Percentiles rank a stretch among this genome's conserved stretches.
phyloP scores from a whole-genome alignment of 2,797 vertebrate species.

The Centropyge bicolor region DNA sequence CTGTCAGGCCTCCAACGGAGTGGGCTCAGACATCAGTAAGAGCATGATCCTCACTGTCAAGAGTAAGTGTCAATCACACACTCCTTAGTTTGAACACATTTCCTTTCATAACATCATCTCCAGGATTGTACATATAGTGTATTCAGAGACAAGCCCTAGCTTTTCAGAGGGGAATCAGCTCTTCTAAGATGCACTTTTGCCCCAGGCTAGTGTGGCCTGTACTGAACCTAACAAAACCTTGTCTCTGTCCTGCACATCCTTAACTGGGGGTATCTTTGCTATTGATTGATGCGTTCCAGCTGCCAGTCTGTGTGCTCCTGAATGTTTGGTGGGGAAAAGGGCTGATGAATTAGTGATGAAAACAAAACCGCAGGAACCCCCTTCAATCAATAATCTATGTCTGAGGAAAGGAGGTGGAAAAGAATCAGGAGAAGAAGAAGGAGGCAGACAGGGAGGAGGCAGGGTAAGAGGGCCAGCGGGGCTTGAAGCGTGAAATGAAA shows the following conservation, averaged over 20 bases:
- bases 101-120: conserved; percentile 48
- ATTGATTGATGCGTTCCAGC: conserved; percentile 74
- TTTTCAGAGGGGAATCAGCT: conserved; percentile 53
- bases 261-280: conserved; percentile 56
- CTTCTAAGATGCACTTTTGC: conserved; percentile 68
- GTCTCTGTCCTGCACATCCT: conserved; percentile 56
- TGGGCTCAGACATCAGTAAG: conserved; percentile 99
- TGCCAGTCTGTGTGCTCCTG: conserved; percentile 53
- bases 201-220: conserved; percentile 56
- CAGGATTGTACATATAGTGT: conserved; percentile 28
- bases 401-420: conserved; percentile 57
- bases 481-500: conserved; percentile 81
- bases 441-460: conserved; percentile 51
- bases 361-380: conserved; percentile 81
- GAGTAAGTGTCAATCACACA: conserved; percentile 79
- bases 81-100: conserved; percentile 35
- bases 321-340: conserved; percentile 68
- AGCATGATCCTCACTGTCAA: conserved; percentile 98
- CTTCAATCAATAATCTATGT: conserved; percentile 78
- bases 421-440: conserved; percentile 46
- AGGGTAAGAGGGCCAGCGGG: conserved; percentile 49
- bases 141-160: conserved; percentile 37
- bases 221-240: conserved; percentile 59
- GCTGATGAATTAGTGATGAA: conserved; percentile 83
- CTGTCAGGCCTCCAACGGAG: conserved; percentile 98